Evolutionary conservation across 2,888 invertebrate species (phyloP).

Genomic region (Lepidonotus clava): DNA sequence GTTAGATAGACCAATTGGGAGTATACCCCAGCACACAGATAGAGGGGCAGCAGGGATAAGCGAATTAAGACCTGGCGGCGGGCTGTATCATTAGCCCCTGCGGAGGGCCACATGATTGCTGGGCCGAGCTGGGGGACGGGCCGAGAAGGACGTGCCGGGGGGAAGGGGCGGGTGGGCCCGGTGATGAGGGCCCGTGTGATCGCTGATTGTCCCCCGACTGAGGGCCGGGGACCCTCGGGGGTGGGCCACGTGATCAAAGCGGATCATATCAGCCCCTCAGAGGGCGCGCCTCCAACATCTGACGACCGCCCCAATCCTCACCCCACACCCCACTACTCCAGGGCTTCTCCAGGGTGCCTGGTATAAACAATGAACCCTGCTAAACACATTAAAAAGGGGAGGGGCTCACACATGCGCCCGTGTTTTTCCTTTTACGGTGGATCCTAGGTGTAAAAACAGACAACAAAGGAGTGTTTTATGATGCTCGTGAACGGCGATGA

Average conservation of each 20-base stretch:
- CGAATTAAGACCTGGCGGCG: background rate
- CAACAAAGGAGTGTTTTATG: no score
- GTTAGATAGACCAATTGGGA: background rate
- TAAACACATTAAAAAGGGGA: no score
- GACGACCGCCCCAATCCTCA: background rate
- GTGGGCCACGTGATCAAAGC: background rate
- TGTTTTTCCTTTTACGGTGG: no score
- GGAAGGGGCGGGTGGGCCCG: no score
- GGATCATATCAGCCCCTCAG: constrained; percentile 4
- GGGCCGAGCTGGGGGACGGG: background rate
- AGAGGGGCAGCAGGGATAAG: background rate
- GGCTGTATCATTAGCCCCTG: background rate
- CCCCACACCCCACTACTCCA: background rate
- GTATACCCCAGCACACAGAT: background rate
- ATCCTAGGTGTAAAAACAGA: no score
- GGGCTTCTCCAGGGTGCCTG: background rate
- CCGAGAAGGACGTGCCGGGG: background rate
- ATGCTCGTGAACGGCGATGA: no score
- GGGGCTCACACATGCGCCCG: no score
- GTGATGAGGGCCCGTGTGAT: background rate
- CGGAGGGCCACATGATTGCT: background rate
- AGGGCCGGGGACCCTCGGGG: background rate
- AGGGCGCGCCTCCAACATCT: background rate
- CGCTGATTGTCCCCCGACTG: background rate
- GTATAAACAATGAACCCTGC: background rate